phyloP scores from a whole-genome alignment of 2,888 invertebrate genomes.

The Odontothrips loti region DNA sequence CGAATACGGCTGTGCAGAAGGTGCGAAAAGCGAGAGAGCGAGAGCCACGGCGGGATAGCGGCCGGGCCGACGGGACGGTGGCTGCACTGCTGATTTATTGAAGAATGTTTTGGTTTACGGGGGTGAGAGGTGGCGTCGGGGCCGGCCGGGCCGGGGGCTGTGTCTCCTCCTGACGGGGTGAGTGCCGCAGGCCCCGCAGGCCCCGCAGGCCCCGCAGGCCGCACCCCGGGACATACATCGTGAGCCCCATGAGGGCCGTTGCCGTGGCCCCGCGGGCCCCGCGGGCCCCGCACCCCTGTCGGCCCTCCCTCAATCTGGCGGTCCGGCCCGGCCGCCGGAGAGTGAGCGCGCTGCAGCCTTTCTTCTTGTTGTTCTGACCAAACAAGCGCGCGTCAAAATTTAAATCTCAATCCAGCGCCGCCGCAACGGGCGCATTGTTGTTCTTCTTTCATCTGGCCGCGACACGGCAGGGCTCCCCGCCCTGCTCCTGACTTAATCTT shows the following conservation, averaged over 20 bases:
- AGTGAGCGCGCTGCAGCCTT: constrained; percentile 25
- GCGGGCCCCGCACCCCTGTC: constrained; percentile 33
- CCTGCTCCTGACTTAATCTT: constrained; percentile 31
- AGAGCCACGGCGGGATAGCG: neutral
- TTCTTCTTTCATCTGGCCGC: neutral
- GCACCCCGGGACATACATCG: constrained; percentile 40
- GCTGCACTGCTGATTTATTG: constrained; percentile 4
- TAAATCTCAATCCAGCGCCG: neutral
- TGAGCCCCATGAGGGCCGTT: constrained; percentile 42
- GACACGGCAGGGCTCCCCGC: constrained; percentile 27
- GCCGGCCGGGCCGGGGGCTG: constrained; percentile 26
- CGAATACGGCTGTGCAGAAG: neutral
- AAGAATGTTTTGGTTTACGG: constrained; percentile 32
- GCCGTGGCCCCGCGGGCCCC: constrained; percentile 35
- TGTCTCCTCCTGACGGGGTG: constrained; percentile 31
- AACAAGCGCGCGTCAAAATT: constrained; percentile 34
- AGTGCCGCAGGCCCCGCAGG: constrained; percentile 31
- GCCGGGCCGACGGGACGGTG: neutral
- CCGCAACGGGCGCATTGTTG: no score
- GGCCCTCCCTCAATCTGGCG: neutral
- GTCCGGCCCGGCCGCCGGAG: no score
- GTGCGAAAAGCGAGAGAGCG: neutral
- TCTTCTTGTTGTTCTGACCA: constrained; percentile 30
- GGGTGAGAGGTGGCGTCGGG: constrained; percentile 32
- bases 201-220: constrained; percentile 21